Percentiles rank a stretch among this genome's conserved stretches.
Evolutionary conservation across 2,888 invertebrate genomes (phyloP).

Genomic region (Bimastos eiseni): DNA sequence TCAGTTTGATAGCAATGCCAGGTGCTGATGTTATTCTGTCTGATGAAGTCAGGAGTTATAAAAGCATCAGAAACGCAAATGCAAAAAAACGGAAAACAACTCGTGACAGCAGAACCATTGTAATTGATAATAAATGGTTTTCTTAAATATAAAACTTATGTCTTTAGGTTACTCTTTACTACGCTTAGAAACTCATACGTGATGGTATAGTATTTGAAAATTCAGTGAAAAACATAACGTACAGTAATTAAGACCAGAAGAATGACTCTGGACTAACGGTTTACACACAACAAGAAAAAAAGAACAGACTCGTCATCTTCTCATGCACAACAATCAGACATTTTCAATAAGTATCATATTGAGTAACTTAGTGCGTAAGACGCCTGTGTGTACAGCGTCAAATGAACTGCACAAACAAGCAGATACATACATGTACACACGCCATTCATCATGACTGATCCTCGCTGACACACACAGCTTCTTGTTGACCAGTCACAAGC

Average conservation of each 20-base stretch:
- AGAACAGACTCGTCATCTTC: no score
- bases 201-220: neutral
- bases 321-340: neutral
- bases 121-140: no score
- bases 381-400: neutral
- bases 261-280: no score
- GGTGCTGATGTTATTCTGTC: neutral
- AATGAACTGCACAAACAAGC: neutral
- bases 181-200: neutral
- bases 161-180: neutral
- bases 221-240: no score
- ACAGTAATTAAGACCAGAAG: neutral
- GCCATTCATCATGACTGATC: neutral
- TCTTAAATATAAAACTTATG: no score
- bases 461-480: constrained; percentile 7
- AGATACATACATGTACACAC: constrained; percentile 14
- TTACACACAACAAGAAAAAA: no score
- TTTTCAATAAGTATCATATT: neutral
- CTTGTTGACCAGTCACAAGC: constrained; percentile 14
- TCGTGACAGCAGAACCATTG: no score
- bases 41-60: neutral
- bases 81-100: no score
- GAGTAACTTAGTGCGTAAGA: neutral
- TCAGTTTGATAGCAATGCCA: neutral
- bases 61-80: no score